These are phyloP conservation scores for Paradisaea rubra DNA, from an alignment of 2,113 vertebrate genomes.

Conservation along the genomic window DNA sequence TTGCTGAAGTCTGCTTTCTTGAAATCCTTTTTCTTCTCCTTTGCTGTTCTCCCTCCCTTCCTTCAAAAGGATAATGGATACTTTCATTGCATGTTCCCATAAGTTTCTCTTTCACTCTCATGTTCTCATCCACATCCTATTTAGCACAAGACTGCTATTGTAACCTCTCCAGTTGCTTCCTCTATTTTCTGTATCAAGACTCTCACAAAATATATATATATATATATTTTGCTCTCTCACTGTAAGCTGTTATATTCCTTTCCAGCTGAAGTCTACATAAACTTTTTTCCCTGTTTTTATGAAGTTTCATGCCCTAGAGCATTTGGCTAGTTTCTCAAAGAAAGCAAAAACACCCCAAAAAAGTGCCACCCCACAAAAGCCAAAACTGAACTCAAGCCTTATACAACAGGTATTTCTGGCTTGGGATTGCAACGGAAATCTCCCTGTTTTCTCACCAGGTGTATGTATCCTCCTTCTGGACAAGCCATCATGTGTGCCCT, in stretches of 20 bases:
- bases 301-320: background rate
- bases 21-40: background rate
- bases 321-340: background rate
- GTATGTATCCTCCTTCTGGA: background rate
- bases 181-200: background rate
- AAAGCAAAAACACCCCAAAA: background rate
- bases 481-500: background rate
- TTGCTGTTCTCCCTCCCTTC: background rate
- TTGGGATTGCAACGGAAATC: background rate
- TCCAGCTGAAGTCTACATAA: background rate
- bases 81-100: background rate
- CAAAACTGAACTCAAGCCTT: background rate
- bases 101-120: background rate
- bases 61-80: background rate
- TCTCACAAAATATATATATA: background rate
- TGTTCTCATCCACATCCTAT: background rate
- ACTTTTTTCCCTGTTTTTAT: background rate
- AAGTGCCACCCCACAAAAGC: background rate
- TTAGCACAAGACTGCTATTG: background rate
- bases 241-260: background rate
- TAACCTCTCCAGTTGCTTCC: background rate
- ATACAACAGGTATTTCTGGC: background rate
- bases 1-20: background rate
- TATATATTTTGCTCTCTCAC: background rate
- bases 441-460: background rate